Evolutionary conservation across 2,888 invertebrate genomes (phyloP), one percentile per base, ranked within the genome.

Genomic region (Drosophila rubida): DNA sequence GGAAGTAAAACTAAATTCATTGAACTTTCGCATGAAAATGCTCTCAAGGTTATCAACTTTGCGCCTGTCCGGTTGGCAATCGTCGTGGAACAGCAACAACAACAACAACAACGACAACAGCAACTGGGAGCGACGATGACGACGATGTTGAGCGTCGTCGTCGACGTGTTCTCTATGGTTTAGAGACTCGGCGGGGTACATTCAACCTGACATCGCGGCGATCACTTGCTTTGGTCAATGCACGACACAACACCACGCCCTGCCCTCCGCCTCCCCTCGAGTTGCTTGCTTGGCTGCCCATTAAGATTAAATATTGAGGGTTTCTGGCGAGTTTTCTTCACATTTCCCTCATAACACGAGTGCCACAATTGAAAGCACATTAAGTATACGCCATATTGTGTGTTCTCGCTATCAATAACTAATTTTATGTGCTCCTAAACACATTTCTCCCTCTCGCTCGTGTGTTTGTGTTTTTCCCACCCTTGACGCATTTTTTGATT

Each of bases 21-120:
- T 90, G 90, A 90, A 90, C 90, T 90, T 90, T 90, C 89, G 89
- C 89, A 90, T 89, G 88, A 90, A 90, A 90, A 90, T 83, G 90
- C 90, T 90, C 89, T 90, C 90, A 90, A 90, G 90, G 90, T 90
- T 90, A 90, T 90, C 90, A 89, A 90, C 90, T 90, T 79, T 87
- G 78, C 72, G 63, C 66, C 75, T 86, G 86, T 84, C 86, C 86
- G 86, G 85, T 73, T 78, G 51, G 49, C 69, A 73, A 77, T 77
- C 78, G 74, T 75, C n/a, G n/a, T n/a, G n/a, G 67, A 59, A n/a
- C n/a, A n/a, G n/a, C n/a, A n/a, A n/a, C n/a, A n/a, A n/a, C n/a
- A 69, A 50, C 77, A 54, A 60, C 71, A 66, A 55, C 55, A 71
- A 42, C 53, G 53, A 45, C 55, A 65, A 65, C 65, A 60, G 59